Evolutionary conservation across 2,888 invertebrate genomes (phyloP), one percentile per base, ranked within the genome.

Genomic region (Pilophorus perplexus): DNA sequence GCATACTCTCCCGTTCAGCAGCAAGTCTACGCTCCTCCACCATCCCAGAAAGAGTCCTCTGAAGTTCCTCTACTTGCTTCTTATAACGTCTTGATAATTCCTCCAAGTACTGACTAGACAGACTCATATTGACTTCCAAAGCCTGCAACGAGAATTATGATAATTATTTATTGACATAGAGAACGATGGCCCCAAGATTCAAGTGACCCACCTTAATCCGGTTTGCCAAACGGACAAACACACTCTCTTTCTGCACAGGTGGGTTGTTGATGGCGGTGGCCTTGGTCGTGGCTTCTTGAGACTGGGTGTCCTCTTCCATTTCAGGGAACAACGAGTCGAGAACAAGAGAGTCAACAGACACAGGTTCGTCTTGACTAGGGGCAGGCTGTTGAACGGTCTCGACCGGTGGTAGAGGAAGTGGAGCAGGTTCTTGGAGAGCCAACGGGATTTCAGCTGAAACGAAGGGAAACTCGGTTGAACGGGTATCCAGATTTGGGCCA

Each of bases 1-100:
- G 88, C 72, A 85, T 85, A 69, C 84, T 84, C 76, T 93, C 93
- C n/a, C 89, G 79, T 72, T 88, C 88, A 71, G 83, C 83, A 70
- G 84, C 83, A 71, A 83, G 84, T 52, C 82, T 80, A 57, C 85
- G 83, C 74, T 90, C 88, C 71, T 89, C 89, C 67, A 69, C 82
- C 0, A 90, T 89, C 73, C 89, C 89, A 72, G 90, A 88, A 72
- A 93, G 83, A 2, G 89, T 84, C 72, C 85, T 83, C 77, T 94
- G 93, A 85, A 95, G 88, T 74, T 96, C 96, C 77, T 97, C 96
- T 55, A 95, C 94, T 80, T 97, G 96, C 73, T 91, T 93, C 76
- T 94, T 94, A 79, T 97, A 98, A 14, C 95, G 84, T 65, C 90
- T 85, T 78, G 96, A 96, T 72, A 99, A 80, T 77, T 98, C 97